Evolutionary conservation across 2,888 invertebrate species (phyloP).

Genomic region (Campoletis raptor): DNA sequence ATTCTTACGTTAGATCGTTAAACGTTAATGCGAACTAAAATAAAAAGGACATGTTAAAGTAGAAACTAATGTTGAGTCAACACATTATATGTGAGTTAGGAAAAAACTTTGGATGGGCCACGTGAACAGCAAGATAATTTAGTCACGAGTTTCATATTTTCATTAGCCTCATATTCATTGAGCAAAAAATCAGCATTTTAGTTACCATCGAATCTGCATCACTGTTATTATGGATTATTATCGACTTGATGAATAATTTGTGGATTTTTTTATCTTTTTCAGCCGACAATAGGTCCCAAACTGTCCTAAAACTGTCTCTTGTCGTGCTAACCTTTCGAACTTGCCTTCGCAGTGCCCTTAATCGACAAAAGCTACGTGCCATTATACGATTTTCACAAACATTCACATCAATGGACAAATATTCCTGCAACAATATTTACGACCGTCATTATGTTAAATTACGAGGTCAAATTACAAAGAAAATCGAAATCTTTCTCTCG

Average conservation of each 20-base stretch:
- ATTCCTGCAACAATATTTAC: not conserved
- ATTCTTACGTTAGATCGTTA: slow-evolving; percentile 1
- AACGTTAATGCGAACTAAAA: not conserved
- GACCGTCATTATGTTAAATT: not conserved
- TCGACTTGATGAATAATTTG: not conserved
- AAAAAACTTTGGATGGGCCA: not conserved
- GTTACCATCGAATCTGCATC: not conserved
- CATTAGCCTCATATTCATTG: not conserved
- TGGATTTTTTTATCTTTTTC: not conserved
- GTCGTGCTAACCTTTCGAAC: not conserved
- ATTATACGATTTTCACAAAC: not conserved
- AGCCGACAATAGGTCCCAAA: too few species aligned
- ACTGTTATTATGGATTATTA: too few species aligned
- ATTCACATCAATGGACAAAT: not conserved
- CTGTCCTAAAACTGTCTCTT: not conserved
- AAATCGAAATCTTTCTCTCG: not conserved
- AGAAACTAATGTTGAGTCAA: slow-evolving; percentile 11
- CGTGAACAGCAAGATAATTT: not conserved
- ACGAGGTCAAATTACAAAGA: not conserved
- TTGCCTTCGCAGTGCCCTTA: not conserved
- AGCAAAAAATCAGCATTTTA: not conserved
- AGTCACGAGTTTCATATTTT: not conserved
- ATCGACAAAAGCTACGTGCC: not conserved
- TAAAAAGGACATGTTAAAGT: not conserved
- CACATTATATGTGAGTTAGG: slow-evolving; percentile 19